Evolutionary conservation across 2,888 invertebrate species (phyloP), one percentile per base, ranked within the genome.

Genomic region (Xanthorhoe spadicearia): DNA sequence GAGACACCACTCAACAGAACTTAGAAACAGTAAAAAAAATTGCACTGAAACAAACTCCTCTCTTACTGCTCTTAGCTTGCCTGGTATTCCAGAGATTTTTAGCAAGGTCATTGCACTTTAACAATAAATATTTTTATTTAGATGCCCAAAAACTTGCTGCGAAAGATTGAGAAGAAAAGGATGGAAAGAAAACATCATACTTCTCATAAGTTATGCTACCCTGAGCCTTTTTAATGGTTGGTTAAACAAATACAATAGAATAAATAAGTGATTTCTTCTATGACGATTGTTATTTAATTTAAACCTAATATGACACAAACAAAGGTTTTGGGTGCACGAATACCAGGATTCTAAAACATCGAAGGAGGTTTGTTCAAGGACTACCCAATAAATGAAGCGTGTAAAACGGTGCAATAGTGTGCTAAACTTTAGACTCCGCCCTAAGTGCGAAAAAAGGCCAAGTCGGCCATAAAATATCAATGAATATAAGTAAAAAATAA

Each of bases 11-110:
- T 38, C 9, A 23, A 19, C n/a, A 18, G 38, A 43, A 43, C 38
- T 38, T 2, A 10, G 38, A 13, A 10, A 38, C 38, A 10, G 2
- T 1, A 17, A 58, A 50, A n/a, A 15, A 13, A 49, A 32, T 13
- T 13, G 38, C 38, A 10, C 10, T 2, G 1, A 38, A 43, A 43
- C 38, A 10, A 1, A 13, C 38, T 2, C 13, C 19, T 19, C 59
- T 60, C 50, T 43, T 59, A 23, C 15, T 17, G 10, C 0, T 28
- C 52, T 53, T 9, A 64, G 68, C 8, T 58, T 13, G 17, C 64
- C 50, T 64, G 23, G 64, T 67, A n/a, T 49, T 13, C 18, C 23
- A 64, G 53, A 57, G 67, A 67, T 61, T 54, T 19, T 23, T 51
- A 17, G 15, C 19, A 51, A 23, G 23, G 51, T 51, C 17, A 6